phyloP scores from a whole-genome alignment of 2,113 vertebrate species.

The Tamias sibiricus region DNA sequence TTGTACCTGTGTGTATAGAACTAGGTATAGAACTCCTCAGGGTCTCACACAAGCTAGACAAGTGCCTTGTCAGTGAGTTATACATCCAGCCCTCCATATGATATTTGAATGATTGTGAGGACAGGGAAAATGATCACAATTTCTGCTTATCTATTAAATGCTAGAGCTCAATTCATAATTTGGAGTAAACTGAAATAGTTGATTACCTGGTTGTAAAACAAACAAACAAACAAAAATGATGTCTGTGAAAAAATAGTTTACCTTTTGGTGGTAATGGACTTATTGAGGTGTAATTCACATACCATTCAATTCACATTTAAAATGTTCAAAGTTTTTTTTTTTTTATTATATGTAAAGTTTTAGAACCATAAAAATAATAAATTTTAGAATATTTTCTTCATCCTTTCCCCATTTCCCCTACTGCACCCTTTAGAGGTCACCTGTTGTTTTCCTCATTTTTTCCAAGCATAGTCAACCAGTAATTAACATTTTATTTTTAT shows the following conservation, averaged over 20 bases:
- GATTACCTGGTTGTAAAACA: background rate
- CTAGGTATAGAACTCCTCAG: too few species aligned
- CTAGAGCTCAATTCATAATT: background rate
- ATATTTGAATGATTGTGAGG: background rate
- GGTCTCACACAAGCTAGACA: too few species aligned
- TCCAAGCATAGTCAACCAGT: background rate
- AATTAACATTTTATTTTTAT: background rate
- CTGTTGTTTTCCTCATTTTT: background rate
- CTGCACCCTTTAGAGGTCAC: background rate
- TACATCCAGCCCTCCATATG: too few species aligned
- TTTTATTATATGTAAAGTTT: background rate
- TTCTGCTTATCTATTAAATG: background rate
- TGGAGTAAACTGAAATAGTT: background rate
- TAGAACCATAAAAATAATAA: background rate
- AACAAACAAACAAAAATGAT: background rate
- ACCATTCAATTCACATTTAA: background rate
- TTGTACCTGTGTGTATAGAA: too few species aligned
- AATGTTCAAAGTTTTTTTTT: background rate
- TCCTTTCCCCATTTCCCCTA: rapidly evolving
- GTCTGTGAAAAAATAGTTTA: background rate
- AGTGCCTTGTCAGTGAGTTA: too few species aligned
- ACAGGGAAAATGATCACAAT: background rate
- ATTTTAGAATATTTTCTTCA: conserved; percentile 9
- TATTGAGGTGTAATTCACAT: background rate
- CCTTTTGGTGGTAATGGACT: background rate